Evolutionary conservation across 1,140 invertebrate species (phyloP), one percentile per base, ranked within the genome.

Genomic region (Armadillidium nasatum): DNA sequence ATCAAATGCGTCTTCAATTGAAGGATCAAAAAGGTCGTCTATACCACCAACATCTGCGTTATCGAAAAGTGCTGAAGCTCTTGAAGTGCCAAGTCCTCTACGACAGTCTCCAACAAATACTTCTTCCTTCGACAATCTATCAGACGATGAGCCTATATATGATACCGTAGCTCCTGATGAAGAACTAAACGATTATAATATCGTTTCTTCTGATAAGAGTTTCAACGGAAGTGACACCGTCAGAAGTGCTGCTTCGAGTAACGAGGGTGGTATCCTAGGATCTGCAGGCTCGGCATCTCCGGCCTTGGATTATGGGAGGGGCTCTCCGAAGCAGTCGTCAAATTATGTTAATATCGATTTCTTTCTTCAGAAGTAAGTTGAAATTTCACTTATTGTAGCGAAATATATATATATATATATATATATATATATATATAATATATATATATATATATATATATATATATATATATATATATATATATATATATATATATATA

Each of bases 121-220:
- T 10, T n/a, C n/a, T n/a, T 78, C 78, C 6, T 46, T 80, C 13
- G 79, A 80, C 45, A 78, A 80, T 22, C 70, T 78, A 43, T 76
- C 77, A 11, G 80, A 80, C 19, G 80, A 90, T 81, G 92, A 94
- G 83, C 91, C 91, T 7, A 92, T 92, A 82, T 94, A 94, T 81
- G 92, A 94, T 85, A 91, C 91, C 76, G 92, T 94, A 54, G 91
- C 92, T 2, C 86, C 90, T 70, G 92, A 93, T 83, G 88, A 89
- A 78, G 91, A 91, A 81, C 0, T 81, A 82, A 10, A 82, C 81
- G 66, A 44, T 75, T 73, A 19, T 72, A 82, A 83, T 89, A 74
- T 78, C 23, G 88, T 87, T 77, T 88, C 87, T 46, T 86, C 88
- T 22, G 89, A 88, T 82, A 90, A 88, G 68, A 82, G 78, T 60